Percentiles rank a stretch among this genome's conserved stretches.
Conservation (phyloP, 2,113 vertebrate genomes). For the Pollimyrus isidori region DNA sequence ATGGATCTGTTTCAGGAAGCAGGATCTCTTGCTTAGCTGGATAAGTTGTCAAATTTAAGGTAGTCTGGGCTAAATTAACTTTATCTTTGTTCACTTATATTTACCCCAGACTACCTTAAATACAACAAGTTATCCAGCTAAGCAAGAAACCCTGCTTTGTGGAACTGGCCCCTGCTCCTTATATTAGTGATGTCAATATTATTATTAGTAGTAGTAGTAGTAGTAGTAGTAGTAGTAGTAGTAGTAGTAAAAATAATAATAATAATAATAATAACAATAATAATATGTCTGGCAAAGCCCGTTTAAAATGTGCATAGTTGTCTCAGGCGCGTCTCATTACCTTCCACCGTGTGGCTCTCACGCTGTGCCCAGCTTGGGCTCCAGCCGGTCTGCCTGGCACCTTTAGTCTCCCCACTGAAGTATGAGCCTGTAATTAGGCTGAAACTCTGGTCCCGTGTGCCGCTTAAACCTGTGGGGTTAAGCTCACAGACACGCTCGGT, state of each 20-base stretch:
- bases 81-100: too few species aligned
- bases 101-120: too few species aligned
- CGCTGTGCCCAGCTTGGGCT: not conserved
- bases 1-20: too few species aligned
- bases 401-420: not conserved
- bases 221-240: not conserved
- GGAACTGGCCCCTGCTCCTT: too few species aligned
- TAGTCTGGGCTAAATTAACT: too few species aligned
- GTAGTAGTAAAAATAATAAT: not conserved
- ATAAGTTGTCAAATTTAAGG: too few species aligned
- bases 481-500: not conserved
- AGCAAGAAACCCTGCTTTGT: too few species aligned
- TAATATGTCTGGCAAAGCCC: not conserved
- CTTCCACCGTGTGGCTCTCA: not conserved
- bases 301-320: not conserved
- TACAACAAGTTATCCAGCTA: too few species aligned
- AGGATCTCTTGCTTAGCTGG: too few species aligned
- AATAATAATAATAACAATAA: not conserved
- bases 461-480: not conserved
- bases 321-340: not conserved
- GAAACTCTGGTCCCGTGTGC: not conserved
- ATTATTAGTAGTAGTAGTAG: not conserved
- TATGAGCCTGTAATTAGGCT: not conserved
- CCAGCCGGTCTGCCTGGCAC: not conserved
- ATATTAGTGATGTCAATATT: not conserved